Conservation (phyloP, 2,888 invertebrate species). For the Blomia tropicalis region DNA sequence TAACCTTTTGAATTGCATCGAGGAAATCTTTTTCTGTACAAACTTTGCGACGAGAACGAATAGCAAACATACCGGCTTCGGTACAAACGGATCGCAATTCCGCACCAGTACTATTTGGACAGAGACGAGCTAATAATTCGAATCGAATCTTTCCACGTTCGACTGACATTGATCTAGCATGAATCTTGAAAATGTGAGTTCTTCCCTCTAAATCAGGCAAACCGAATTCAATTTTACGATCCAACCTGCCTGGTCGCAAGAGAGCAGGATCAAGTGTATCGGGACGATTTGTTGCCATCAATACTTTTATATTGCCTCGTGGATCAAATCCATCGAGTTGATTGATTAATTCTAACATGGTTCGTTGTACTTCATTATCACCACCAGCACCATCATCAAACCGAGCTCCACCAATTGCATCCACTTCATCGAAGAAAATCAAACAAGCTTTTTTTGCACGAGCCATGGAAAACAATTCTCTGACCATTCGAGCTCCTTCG, state of each 20-base stretch:
- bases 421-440: slow-evolving; percentile 25
- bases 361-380: slow-evolving; percentile 23
- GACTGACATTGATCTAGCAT: slow-evolving; percentile 24
- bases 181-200: slow-evolving; percentile 26
- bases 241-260: slow-evolving; percentile 24
- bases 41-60: slow-evolving; percentile 89
- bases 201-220: slow-evolving; percentile 24
- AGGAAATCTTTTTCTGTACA: slow-evolving; percentile 98
- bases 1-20: slow-evolving; percentile 96
- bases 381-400: slow-evolving; percentile 23
- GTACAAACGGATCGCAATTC: slow-evolving; percentile 80
- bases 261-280: slow-evolving; percentile 26
- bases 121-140: slow-evolving; percentile 24
- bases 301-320: slow-evolving; percentile 26
- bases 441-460: slow-evolving; percentile 21
- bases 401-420: slow-evolving; percentile 22
- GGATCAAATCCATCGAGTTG: slow-evolving; percentile 25
- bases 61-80: slow-evolving; percentile 99
- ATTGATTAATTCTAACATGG: slow-evolving; percentile 23
- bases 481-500: slow-evolving; percentile 24
- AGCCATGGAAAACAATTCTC: slow-evolving; percentile 22
- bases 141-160: slow-evolving; percentile 22
- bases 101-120: slow-evolving; percentile 38
- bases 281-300: slow-evolving; percentile 25
- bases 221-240: slow-evolving; percentile 26